Base-by-base conservation (phyloP, 2,113 vertebrate species). In the Heteronetta atricapilla region DNA sequence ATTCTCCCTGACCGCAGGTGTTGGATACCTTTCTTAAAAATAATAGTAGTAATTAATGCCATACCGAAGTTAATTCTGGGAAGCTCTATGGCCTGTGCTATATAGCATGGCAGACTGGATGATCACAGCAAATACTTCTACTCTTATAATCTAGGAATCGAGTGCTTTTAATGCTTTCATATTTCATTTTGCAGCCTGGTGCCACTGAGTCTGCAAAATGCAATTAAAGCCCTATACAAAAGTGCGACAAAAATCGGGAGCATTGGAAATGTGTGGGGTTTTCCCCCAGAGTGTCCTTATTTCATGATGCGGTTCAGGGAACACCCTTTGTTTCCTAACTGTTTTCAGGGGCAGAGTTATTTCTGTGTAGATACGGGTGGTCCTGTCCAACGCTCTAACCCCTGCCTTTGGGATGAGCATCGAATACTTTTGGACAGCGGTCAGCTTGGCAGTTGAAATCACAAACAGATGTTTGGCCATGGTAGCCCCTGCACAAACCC, bases 401-500 rank as follows among this genome's bases (percentile, higher is more conserved):
- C 21, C 21, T 53, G 86, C 60, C 33, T 52, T 82, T 78, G n/a
- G 22, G 73, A 76, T 80, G 69, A 88, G 67, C 83, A 82, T 26
- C 29, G 86, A 83, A 68, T 74, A 56, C 36, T 95, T 91, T 38
- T 94, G 95, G 93, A 93, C 78, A 94, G 77, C 58, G 80, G 68
- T 94, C 88, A 75, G 86, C 81, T 25, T 92, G 25, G 15, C 46
- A 40, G 69, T 64, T 81, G 80, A 97, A 97, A 98, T 94, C 93
- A 84, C 88, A 81, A 94, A 63, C 97, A 98, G 95, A 94, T 95
- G 97, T 84, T 94, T 78, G 88, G 91, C 94, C 84, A 66, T 17
- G 0, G 79, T 86, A 62, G 68, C 31, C 48, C 56, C 28, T 10
- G 83, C 44, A 20, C 76, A 86, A 86, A 92, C 93, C 66, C 83